Evolutionary conservation across 2,113 vertebrate species (phyloP).

Genomic region (Semicossyphus pulcher): DNA sequence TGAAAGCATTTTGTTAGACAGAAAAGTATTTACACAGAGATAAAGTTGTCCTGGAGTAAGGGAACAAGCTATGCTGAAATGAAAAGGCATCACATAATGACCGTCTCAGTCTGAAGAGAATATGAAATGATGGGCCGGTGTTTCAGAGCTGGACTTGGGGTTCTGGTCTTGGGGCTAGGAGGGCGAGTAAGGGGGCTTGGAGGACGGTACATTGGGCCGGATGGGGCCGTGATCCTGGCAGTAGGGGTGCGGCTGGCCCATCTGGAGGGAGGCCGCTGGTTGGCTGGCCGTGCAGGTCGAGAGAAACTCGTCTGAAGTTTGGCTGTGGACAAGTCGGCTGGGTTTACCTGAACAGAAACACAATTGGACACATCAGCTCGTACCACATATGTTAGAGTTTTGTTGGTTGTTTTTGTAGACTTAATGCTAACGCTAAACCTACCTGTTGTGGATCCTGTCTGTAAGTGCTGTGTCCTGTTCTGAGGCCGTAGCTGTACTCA

Average conservation of each 20-base stretch:
- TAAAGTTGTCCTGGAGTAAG: slow-evolving; percentile 29
- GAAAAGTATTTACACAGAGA: slow-evolving; percentile 73
- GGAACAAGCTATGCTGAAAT: slow-evolving; percentile 21
- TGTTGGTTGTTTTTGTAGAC: neutral
- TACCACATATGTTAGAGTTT: neutral
- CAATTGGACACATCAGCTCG: neutral
- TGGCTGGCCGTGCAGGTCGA: slow-evolving; percentile 93
- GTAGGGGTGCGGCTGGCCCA: slow-evolving; percentile 88
- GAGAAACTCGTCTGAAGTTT: slow-evolving; percentile 87
- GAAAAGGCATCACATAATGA: slow-evolving; percentile 81
- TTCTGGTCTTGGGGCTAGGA: slow-evolving; percentile 72
- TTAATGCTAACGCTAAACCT: neutral
- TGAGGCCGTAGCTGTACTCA: slow-evolving; percentile 79
- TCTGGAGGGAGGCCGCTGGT: slow-evolving; percentile 93
- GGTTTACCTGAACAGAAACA: slow-evolving; percentile 62
- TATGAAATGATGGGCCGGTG: slow-evolving; percentile 72
- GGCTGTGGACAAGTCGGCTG: slow-evolving; percentile 59
- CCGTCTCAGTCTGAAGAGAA: slow-evolving; percentile 83
- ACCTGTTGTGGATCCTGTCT: slow-evolving; percentile 76
- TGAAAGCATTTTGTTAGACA: slow-evolving; percentile 44
- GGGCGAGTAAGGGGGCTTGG: slow-evolving; percentile 71
- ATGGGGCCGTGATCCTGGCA: slow-evolving; percentile 72
- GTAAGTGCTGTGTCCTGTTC: slow-evolving; percentile 56
- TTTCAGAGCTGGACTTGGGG: slow-evolving; percentile 75
- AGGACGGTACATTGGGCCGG: slow-evolving; percentile 71